Percentiles rank a stretch among this genome's conserved stretches.
phyloP scores from a whole-genome alignment of 2,888 invertebrate genomes.

The Athrips mouffetella region DNA sequence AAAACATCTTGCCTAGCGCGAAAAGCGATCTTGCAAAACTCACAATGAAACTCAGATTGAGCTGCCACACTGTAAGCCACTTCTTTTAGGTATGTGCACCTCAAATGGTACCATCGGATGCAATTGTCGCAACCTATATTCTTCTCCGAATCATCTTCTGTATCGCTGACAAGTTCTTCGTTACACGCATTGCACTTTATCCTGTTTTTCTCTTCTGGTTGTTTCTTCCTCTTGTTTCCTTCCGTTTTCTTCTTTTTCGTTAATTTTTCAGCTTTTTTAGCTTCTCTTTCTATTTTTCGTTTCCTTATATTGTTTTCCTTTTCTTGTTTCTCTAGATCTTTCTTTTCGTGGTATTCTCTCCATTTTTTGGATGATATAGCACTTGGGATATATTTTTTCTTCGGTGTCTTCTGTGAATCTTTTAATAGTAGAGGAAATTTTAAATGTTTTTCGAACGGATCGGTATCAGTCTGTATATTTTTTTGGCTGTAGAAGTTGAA shows the following conservation, averaged over 20 bases:
- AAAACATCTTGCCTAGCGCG: no score
- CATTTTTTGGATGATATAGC: constrained; percentile 1
- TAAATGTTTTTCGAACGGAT: neutral
- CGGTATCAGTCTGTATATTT: neutral
- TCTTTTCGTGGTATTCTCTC: neutral
- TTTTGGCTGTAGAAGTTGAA: neutral
- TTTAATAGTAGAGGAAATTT: neutral
- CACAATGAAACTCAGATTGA: no score
- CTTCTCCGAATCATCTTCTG: no score
- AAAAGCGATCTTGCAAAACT: no score
- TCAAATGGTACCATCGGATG: no score
- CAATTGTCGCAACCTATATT: no score
- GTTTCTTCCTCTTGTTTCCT: no score
- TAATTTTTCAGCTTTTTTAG: neutral
- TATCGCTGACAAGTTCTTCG: no score
- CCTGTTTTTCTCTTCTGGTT: no score
- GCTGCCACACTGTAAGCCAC: no score
- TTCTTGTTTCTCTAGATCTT: neutral
- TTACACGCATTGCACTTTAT: no score
- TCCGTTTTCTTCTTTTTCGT: neutral
- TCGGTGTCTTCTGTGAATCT: neutral
- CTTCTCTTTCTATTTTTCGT: neutral
- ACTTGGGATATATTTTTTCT: neutral
- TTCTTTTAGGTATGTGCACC: no score
- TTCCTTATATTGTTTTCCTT: neutral